Percentiles rank a stretch among this genome's conserved stretches.
These are phyloP conservation scores for Aldrovandia affinis DNA, from an alignment of 2,797 vertebrate species.

Conservation along the genomic window DNA sequence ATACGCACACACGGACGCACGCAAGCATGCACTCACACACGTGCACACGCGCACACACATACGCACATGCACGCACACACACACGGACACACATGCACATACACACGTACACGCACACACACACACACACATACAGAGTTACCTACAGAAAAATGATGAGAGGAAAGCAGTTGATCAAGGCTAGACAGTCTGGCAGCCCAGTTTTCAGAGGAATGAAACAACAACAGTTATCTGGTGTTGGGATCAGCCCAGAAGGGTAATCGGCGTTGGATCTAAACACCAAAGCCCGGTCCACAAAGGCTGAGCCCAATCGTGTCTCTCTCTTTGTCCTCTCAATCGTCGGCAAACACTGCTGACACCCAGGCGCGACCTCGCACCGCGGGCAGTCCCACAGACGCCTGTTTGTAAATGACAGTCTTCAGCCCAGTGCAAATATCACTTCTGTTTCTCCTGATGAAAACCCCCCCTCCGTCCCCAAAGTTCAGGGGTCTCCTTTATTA, in stretches of 20 bases:
- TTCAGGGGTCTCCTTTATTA: not conserved
- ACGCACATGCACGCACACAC: constrained; percentile 29
- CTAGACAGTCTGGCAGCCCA: not conserved
- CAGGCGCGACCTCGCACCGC: not conserved
- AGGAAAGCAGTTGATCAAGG: not conserved
- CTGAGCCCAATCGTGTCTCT: not conserved
- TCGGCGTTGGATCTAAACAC: too few species aligned
- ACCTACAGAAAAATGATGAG: not conserved
- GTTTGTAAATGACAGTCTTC: not conserved
- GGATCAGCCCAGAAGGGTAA: not conserved
- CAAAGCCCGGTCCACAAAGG: too few species aligned
- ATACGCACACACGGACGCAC: constrained; percentile 9
- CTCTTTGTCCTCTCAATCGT: not conserved
- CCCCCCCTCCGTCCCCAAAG: not conserved
- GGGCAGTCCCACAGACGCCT: not conserved
- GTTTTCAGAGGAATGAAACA: not conserved
- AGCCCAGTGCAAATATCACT: too few species aligned
- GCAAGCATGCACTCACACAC: too few species aligned
- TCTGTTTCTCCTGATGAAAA: too few species aligned
- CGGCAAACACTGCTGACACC: not conserved
- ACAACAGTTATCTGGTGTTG: not conserved
- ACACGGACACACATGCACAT: too few species aligned
- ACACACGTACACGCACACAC: constrained; percentile 38
- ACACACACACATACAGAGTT: not conserved
- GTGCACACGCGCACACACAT: constrained; percentile 8